Evolutionary conservation across 1,140 invertebrate species (phyloP), one percentile per base, ranked within the genome.

Genomic region (Drosophila bocqueti): DNA sequence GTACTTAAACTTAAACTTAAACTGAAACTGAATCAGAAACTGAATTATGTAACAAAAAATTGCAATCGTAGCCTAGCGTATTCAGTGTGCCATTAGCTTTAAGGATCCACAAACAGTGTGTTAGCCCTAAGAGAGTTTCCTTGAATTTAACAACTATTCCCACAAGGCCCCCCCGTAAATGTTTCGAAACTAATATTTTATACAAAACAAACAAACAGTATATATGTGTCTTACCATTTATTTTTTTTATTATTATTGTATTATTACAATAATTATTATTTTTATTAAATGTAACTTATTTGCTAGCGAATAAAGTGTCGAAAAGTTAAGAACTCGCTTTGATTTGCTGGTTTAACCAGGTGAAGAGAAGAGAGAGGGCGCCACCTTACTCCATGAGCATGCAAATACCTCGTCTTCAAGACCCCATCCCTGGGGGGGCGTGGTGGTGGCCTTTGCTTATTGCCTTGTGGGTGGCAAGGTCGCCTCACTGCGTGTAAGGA

Each of bases 81-180:
- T 90, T 85, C 85, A 77, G 78, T 90, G 85, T 90, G 85, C 85
- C 85, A 90, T 90, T 91, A 91, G 81, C 55, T 67, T 81, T 84
- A 84, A 58, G 72, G 55, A 77, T 26, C 24, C 24, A 49, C 47
- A 49, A 26, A n/a, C 47, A 10, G 24, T 16, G 24, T 16, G 4
- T 49, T n/a, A 49, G 47, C 10, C 52, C 43, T 24, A 46, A 40
- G 36, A 40, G 36, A 24, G 16, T 52, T 18, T 6, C 26, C 49
- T 57, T 31, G 36, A 42, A 42, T 21, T 24, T 42, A 38, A 62
- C 26, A 38, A 62, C 26, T 55, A 31, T 31, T 31, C 31, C n/a
- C 34, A 34, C 50, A 38, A 15, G 11, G 24, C 60, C 31, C 29
- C 8, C 26, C 24, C 24, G 26, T 8, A 38, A 31, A 21, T 18